Evolutionary conservation across 35 echinoderm and acorn worm genomes (phyloP).

Genomic region (Stichopus chloronotus): DNA sequence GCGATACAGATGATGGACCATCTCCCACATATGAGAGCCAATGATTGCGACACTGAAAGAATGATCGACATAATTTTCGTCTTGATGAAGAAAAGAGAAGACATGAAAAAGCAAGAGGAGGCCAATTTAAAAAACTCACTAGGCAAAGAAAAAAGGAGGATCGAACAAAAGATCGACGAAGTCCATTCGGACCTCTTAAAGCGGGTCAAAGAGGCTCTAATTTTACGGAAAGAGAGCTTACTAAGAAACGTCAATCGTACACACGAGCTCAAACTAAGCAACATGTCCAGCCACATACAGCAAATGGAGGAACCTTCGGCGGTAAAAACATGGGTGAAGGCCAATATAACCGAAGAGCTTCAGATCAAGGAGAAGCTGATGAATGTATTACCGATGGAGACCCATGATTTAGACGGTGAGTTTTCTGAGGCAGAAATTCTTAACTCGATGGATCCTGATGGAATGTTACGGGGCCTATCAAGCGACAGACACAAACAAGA

Average conservation of each 20-base stretch:
- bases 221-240: not conserved
- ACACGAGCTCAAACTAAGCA: not conserved
- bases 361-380: not conserved
- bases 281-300: not conserved
- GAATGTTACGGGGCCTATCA: not conserved
- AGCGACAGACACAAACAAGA: not conserved
- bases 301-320: not conserved
- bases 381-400: not conserved
- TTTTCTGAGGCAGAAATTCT: not conserved
- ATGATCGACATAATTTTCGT: not conserved
- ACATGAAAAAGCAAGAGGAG: not conserved
- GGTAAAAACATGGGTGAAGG: slow-evolving; percentile 1
- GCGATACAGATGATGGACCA: not conserved
- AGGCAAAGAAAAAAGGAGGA: not conserved
- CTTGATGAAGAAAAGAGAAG: not conserved
- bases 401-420: not conserved
- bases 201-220: not conserved
- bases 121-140: not conserved
- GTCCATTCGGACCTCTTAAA: not conserved
- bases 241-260: not conserved
- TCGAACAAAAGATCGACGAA: not conserved
- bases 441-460: not conserved
- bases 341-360: not conserved
- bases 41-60: too few species aligned
- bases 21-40: not conserved